Evolutionary conservation across 2,113 vertebrate species (phyloP), one percentile per base, ranked within the genome.

Genomic region (Ifrita kowaldi): DNA sequence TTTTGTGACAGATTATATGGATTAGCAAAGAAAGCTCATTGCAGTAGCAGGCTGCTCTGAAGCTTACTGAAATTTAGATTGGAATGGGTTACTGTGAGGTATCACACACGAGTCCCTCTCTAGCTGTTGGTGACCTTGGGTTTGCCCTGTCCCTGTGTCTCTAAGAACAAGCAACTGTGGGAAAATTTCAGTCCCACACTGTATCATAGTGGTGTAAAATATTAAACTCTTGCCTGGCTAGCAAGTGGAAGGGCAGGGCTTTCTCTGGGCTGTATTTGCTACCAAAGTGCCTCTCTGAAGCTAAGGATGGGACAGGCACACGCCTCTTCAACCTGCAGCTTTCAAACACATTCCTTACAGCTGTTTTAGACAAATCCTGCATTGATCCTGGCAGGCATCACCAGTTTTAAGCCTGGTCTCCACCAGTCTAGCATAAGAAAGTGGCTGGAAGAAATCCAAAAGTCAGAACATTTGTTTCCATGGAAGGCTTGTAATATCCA

Each of bases 401-500:
- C 44, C 33, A n/a, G 23, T 63, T 91, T 88, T 71, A 80, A 74
- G 44, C 14, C 41, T 77, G 32, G 24, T 77, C 86, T 90, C 47
- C 28, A 81, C 60, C 35, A 67, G 9, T 74, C 47, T 88, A 77
- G 46, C 33, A 32, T 24, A 39, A 76, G 46, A 70, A 91, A 75
- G 27, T 37, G 12, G 6, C 32, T 95, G 82, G 55, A 92, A 82
- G 42, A 49, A 35, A 62, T 82, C 44, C 67, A 85, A 59, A 85
- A 75, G 30, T 44, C 22, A n/a, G 39, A 63, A 37, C 33, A 10
- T 71, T 88, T 92, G 26, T 95, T 94, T 89, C 69, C 33, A 5
- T 55, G 70, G 59, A 78, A 67, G 53, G 11, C 37, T 39, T 62
- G 67, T 82, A 84, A 87, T 79, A 93, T 88, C 74, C 79, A 76